Base-by-base conservation (phyloP, 2,797 vertebrate species). In the Onychomys arenicola region DNA sequence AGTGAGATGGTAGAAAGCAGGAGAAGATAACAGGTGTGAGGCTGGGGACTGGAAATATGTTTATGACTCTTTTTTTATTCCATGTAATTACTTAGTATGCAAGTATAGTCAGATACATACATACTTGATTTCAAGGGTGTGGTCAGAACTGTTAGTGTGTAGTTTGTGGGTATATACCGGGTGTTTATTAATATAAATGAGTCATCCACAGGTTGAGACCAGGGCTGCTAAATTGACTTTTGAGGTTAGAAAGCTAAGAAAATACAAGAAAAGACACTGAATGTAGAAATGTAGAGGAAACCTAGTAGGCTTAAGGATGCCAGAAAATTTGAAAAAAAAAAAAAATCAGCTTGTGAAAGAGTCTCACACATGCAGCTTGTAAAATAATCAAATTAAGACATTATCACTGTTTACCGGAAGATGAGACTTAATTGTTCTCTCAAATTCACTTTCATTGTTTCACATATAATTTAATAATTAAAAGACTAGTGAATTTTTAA, bases 381-480 rank as follows among this genome's bases (percentile, higher is more conserved):
- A 96, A 86, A 89, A 86, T 84, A 82, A 73, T 61, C 29, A 95
- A 84, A 93, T 84, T 85, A 92, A 82, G 34, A 96, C 67, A 81
- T 90, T 80, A 77, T 75, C 25, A 46, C 40, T 80, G 37, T 89
- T 95, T 34, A 17, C 76, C 81, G 4, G 40, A 91, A 94, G 95
- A 89, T 88, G 77, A 63, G 17, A 40, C 32, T 95, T 81, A 94
- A 61, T 78, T 76, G 75, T 97, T n/a, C 63, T 71, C 49, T 94
- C 76, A 96, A 96, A 96, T 78, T 95, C 40, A 96, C 40, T 94
- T 96, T 81, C 80, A 94, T 89, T 67, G 21, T 7, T 81, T 91
- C 23, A 89, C 57, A 73, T 77, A 63, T 52, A 95, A 91, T 93
- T 84, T 59, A 83, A 67, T 49, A 76, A 19, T 63, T 92, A 82